Base-by-base conservation (phyloP, 2,888 invertebrate genomes). In the Apocheima hispidaria region DNA sequence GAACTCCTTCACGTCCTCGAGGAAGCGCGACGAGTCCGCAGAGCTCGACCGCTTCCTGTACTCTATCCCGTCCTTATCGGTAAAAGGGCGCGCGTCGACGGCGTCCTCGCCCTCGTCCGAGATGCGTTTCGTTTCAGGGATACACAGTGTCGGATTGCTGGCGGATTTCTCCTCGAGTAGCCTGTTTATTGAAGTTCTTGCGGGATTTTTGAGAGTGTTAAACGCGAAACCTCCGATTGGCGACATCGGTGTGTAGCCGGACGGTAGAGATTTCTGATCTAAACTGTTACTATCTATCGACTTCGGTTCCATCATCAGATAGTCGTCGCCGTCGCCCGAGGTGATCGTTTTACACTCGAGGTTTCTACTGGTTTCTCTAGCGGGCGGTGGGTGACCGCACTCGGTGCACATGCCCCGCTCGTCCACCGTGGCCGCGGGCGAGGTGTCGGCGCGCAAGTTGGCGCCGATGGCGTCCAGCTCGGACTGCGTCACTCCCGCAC, bases 201-300 rank as follows among this genome's bases (percentile, higher is more conserved):
- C 75, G 1, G 89, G 86, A 64, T 85, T 80, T 60, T 89, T 90
- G n/a, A 87, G 65, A 4, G 86, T 81, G 62, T 84, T 81, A 40
- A 93, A 87, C 2, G 92, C 81, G 54, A 88, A 89, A 4, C 90
- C 92, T 21, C 93, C 89, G 2, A 94, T 94, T 0, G 96, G 96
- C 2, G 95, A 95, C 96, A 96, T 96, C 2, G 96, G 95, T n/a
- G 96, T 92, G 75, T 96, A 96, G 0, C 95, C 95, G 0, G 95
- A 78, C 0, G 81, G 82, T 1, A 77, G 71, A 0, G 75, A 68
- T 38, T 76, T 80, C 35, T 72, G 79, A 4, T 84, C 83, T 4
- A 77, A 61, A 54, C 78, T 78, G 52, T 77, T 77, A 53, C 69
- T 66, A n/a, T 84, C 84, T 40, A 78, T 68, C 2, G 78, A 72